Evolutionary conservation across 2,888 invertebrate species (phyloP).

Genomic region (Lydus trimaculatus): DNA sequence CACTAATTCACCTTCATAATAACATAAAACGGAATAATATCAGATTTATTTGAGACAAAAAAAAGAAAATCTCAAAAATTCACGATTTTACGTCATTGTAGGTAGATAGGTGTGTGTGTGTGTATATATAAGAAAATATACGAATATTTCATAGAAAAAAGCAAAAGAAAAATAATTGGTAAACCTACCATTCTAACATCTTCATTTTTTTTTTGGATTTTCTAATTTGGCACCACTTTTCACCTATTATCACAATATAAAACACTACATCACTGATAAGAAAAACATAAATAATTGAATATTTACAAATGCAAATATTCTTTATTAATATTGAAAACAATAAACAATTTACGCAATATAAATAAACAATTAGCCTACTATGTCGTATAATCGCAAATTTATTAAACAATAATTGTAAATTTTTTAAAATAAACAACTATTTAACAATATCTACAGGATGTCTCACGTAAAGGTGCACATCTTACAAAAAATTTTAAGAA

Average conservation of each 20-base stretch:
- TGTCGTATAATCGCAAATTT: conserved; percentile 43
- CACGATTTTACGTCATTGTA: conserved; percentile 36
- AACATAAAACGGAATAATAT: conserved; percentile 11
- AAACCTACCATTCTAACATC: neutral
- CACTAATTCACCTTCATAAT: conserved; percentile 13
- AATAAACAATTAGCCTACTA: conserved; percentile 34
- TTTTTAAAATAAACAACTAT: neutral
- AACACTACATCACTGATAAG: neutral
- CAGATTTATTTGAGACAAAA: conserved; percentile 5
- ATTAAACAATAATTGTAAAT: neutral
- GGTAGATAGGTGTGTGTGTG: conserved; percentile 8
- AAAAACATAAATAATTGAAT: neutral
- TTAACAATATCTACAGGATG: too few relatives aligned
- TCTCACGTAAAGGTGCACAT: too few relatives aligned
- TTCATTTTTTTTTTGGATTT: too few relatives aligned
- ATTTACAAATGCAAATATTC: neutral
- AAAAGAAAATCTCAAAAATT: conserved; percentile 10
- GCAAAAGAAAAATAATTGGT: neutral
- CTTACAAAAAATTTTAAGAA: too few relatives aligned
- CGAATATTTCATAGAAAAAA: neutral
- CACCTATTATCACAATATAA: neutral
- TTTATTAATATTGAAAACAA: neutral
- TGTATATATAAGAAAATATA: neutral
- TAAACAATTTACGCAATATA: neutral
- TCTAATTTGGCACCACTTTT: neutral